Evolutionary conservation across 2,113 vertebrate species (phyloP).

Genomic region (Eonycteris spelaea): DNA sequence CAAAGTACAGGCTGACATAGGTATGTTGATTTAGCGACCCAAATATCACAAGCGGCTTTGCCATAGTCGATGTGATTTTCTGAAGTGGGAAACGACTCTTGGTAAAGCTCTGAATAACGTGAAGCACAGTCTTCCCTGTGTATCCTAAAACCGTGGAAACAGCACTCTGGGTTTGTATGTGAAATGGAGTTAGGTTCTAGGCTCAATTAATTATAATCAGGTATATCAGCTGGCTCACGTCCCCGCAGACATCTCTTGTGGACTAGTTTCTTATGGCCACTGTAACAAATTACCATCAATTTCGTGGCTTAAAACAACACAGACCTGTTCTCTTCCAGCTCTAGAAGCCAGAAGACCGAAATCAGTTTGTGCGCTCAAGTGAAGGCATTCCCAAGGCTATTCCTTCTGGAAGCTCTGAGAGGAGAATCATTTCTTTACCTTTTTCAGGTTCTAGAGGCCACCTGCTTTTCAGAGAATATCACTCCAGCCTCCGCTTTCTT

Average conservation of each 20-base stretch:
- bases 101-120: background rate
- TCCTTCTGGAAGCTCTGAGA: background rate
- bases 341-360: background rate
- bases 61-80: background rate
- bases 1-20: background rate
- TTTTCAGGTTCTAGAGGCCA: too few species aligned
- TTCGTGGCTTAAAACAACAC: background rate
- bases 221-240: accelerated
- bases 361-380: background rate
- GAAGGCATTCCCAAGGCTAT: background rate
- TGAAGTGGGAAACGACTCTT: background rate
- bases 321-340: background rate
- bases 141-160: background rate
- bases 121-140: background rate
- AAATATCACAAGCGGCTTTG: background rate
- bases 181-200: background rate
- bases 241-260: background rate
- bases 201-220: background rate
- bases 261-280: background rate
- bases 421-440: background rate
- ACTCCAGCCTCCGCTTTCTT: background rate
- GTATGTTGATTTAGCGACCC: background rate
- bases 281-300: background rate
- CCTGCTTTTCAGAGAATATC: background rate
- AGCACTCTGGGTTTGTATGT: background rate